A percentile compares a stretch with the other conserved stretches of the same genome.
phyloP scores from a whole-genome alignment of 2,888 invertebrate species.

The Fragum sueziense region DNA sequence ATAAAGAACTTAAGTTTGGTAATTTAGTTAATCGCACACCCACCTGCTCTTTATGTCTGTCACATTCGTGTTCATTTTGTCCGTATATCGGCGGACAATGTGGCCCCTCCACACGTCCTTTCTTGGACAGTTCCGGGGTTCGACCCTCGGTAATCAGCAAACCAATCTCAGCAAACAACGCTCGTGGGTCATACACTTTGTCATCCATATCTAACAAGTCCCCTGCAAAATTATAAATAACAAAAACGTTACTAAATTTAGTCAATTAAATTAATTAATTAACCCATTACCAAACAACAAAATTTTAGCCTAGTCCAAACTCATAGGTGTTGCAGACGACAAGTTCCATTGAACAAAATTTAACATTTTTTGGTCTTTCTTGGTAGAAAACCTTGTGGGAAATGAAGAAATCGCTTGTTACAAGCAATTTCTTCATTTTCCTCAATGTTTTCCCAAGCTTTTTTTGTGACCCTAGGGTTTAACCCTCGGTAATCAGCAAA shows the following conservation, averaged over 20 bases:
- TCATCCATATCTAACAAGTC: conserved; percentile 86
- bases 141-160: conserved; percentile 86
- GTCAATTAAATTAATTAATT: no score
- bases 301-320: no score
- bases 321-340: no score
- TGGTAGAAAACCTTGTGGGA: no score
- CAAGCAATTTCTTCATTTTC: no score
- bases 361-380: no score
- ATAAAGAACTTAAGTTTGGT: no score
- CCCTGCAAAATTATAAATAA: conserved; percentile 9
- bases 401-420: no score
- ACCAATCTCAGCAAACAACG: conserved; percentile 85
- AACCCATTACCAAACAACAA: no score
- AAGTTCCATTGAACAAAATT: no score
- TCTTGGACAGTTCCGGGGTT: conserved; percentile 83
- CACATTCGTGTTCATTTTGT: conserved; percentile 77
- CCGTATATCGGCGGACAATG: conserved; percentile 85
- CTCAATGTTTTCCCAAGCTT: no score
- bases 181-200: conserved; percentile 83
- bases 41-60: conserved; percentile 68
- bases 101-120: conserved; percentile 88
- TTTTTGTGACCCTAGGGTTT: conserved; percentile 83
- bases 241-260: neutral
- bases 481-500: conserved; percentile 86
- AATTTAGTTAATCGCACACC: no score